A percentile compares a stretch with the other conserved stretches of the same genome.
These are phyloP conservation scores for Phengaris alcon DNA, from an alignment of 2,888 invertebrate genomes.

Conservation along the genomic window DNA sequence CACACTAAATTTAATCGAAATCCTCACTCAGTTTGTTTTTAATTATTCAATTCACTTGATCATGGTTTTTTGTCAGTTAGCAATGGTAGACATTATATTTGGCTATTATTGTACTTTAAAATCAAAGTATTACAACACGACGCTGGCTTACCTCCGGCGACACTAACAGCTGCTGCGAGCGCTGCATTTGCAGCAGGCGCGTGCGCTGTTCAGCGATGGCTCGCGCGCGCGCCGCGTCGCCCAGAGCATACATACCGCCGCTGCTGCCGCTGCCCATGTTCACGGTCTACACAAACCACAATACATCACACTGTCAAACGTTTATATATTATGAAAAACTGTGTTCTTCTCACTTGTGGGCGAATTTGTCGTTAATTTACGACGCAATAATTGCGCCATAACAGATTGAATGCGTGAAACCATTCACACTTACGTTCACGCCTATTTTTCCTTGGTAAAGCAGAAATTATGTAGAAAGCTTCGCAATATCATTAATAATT, in stretches of 20 bases:
- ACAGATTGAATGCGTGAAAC: not conserved
- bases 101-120: too few relatives aligned
- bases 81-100: too few relatives aligned
- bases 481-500: too few relatives aligned
- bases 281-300: not conserved
- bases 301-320: not conserved
- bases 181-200: slow-evolving; percentile 87
- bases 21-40: too few relatives aligned
- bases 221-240: slow-evolving; percentile 57
- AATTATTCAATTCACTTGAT: too few relatives aligned
- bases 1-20: too few relatives aligned
- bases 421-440: too few relatives aligned
- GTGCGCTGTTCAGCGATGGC: slow-evolving; percentile 79
- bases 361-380: not conserved
- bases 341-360: too few relatives aligned
- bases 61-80: too few relatives aligned
- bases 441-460: too few relatives aligned
- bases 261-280: slow-evolving; percentile 43
- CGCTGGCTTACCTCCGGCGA: slow-evolving; percentile 64
- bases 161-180: slow-evolving; percentile 89
- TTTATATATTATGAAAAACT: too few relatives aligned
- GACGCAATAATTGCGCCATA: not conserved
- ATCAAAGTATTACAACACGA: not conserved
- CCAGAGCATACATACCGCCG: slow-evolving; percentile 42
- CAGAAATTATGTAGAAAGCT: too few relatives aligned